Percentiles rank a stretch among this genome's conserved stretches.
phyloP scores from a whole-genome alignment of 1,140 invertebrate genomes.

The Achatina immaculata region DNA sequence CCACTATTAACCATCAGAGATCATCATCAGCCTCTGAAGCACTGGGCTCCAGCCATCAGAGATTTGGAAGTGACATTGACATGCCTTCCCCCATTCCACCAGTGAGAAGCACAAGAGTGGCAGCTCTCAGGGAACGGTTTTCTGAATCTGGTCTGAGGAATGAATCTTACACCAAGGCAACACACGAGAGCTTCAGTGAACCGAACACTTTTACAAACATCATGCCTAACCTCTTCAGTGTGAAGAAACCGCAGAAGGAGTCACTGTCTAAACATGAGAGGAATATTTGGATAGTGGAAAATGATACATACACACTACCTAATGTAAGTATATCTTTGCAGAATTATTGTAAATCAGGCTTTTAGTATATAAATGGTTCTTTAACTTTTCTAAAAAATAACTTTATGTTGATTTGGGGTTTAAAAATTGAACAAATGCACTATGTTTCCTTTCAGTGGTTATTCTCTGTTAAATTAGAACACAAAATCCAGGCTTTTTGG shows the following conservation, averaged over 20 bases:
- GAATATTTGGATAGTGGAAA: conserved; percentile 47
- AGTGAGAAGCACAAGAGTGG: conserved; percentile 1
- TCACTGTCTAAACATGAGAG: neutral
- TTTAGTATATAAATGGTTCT: neutral
- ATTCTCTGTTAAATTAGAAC: too few species aligned
- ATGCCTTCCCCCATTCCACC: conserved; percentile 36
- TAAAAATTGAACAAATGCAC: too few species aligned
- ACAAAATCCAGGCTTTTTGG: too few species aligned
- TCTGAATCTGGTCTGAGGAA: conserved; percentile 31
- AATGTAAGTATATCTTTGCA: conserved; percentile 47
- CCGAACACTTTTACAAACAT: conserved; percentile 17
- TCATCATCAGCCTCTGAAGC: conserved; percentile 31
- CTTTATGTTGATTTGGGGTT: too few species aligned
- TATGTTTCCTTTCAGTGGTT: too few species aligned
- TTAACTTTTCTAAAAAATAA: too few species aligned
- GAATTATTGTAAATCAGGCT: neutral
- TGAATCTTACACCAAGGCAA: conserved; percentile 55
- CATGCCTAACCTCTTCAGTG: conserved; percentile 4
- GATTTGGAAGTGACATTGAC: conserved; percentile 28
- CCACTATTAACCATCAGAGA: conserved; percentile 21
- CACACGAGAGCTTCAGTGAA: conserved; percentile 59
- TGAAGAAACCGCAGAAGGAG: neutral
- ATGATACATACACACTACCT: conserved; percentile 47
- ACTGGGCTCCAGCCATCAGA: neutral
- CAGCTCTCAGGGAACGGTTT: neutral